Base-by-base conservation (phyloP, 2,888 invertebrate genomes). In the Eupithecia abbreviata region DNA sequence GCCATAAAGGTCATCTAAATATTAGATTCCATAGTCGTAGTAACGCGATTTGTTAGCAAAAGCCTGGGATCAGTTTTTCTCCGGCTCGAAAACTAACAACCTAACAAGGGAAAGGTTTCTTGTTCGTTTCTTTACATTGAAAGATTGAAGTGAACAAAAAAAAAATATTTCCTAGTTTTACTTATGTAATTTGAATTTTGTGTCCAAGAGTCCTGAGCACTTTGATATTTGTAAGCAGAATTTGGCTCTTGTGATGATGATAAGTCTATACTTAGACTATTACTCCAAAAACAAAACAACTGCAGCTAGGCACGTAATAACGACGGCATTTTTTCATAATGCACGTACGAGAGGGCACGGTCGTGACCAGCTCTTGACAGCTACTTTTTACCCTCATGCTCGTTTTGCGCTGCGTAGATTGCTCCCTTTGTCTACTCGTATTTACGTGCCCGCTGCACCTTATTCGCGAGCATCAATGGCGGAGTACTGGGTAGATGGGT, bases 371-470 rank as follows among this genome's bases (percentile, higher is more conserved):
- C 55, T 85, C 86, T 91, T 93, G 94, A 93, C 94, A 93, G 94
- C 94, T 93, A 92, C 93, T 94, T 93, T 93, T 93, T 92, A 88
- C 87, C 84, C 83, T 85, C 86, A 80, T 86, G 89, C 86, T 88
- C 90, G 82, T 92, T 91, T 92, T 92, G 91, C 90, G 45, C 43
- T 43, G 67, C 43, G 87, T 87, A 82, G 84, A 89, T 89, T 89
- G 90, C 90, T 90, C 90, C 91, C 92, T 94, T 93, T 93, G 93
- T 93, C 92, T 92, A 92, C 91, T 90, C 90, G 90, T 93, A 92
- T 92, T 93, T 93, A 93, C 91, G 93, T 91, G 90, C 88, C 81
- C 84, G 81, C 73, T 83, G 81, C 81, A 85, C 84, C 87, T 89
- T 86, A 87, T 89, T 90, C 86, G 87, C 88, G 83, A 82, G 80